Conservation (phyloP, 2,113 vertebrate genomes). For the Antidorcas marsupialis region DNA sequence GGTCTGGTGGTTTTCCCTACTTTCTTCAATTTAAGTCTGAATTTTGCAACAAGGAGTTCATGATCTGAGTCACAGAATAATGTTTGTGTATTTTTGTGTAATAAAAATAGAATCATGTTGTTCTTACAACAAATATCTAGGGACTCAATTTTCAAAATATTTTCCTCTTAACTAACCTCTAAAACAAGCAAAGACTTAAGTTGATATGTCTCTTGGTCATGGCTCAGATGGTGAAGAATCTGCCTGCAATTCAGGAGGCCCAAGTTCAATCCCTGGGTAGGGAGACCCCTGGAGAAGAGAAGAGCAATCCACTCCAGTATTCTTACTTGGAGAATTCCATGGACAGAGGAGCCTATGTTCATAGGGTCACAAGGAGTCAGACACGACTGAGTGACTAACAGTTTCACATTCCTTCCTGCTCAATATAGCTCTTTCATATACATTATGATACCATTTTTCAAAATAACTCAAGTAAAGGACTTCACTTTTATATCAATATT, state of each 20-base stretch:
- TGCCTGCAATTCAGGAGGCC: neutral
- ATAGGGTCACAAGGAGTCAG: neutral
- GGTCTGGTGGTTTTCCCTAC: neutral
- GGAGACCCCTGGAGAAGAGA: neutral
- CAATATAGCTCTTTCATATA: neutral
- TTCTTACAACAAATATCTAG: neutral
- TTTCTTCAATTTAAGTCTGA: neutral
- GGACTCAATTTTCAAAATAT: neutral
- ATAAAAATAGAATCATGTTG: neutral
- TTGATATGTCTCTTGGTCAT: neutral
- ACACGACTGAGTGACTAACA: neutral
- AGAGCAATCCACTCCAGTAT: neutral
- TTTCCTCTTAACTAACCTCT: neutral
- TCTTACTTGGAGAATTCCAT: neutral
- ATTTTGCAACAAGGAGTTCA: neutral
- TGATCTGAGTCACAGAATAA: neutral
- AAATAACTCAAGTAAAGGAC: neutral
- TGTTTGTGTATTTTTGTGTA: neutral
- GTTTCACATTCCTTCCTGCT: neutral
- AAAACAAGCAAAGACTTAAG: slow-evolving; percentile 8
- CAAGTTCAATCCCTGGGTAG: neutral
- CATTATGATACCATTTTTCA: neutral
- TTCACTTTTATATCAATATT: neutral
- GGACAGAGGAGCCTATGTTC: neutral
- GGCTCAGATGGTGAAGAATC: neutral